Evolutionary conservation across 1,140 invertebrate genomes (phyloP).

Genomic region (Penaeus vannamei): DNA sequence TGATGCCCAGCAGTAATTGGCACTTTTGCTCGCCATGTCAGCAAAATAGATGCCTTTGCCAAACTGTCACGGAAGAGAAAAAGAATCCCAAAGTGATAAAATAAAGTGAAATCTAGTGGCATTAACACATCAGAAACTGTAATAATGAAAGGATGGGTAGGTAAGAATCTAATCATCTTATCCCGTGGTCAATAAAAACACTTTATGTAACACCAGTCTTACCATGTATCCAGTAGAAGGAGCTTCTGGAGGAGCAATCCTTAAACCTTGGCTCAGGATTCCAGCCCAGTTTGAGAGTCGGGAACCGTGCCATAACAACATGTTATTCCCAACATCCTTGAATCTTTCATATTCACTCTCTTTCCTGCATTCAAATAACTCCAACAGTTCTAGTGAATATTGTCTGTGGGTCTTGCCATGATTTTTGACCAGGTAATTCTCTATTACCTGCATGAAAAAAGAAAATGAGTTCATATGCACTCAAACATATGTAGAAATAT

Average conservation of each 20-base stretch:
- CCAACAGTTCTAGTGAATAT: conserved; percentile 72
- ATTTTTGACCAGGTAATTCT: conserved; percentile 72
- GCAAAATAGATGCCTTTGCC: conserved; percentile 77
- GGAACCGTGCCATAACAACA: conserved; percentile 78
- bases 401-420: conserved; percentile 73
- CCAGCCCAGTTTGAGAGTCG: conserved; percentile 77
- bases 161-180: background rate
- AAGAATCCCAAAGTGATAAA: background rate
- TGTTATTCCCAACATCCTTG: conserved; percentile 68
- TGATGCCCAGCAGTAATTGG: conserved; percentile 77
- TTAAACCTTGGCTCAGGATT: conserved; percentile 77
- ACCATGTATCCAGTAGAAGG: conserved; percentile 78
- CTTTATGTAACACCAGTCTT: conserved; percentile 48
- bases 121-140: background rate
- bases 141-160: background rate
- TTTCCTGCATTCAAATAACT: conserved; percentile 70
- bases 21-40: conserved; percentile 78
- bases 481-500: conserved; percentile 20
- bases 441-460: conserved; percentile 71
- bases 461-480: background rate
- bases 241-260: conserved; percentile 77
- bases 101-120: background rate
- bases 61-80: conserved; percentile 66
- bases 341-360: conserved; percentile 69
- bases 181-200: conserved; percentile 13